These are phyloP conservation scores for Melopsittacus undulatus DNA, from an alignment of 2,797 vertebrate genomes.

Conservation along the genomic window DNA sequence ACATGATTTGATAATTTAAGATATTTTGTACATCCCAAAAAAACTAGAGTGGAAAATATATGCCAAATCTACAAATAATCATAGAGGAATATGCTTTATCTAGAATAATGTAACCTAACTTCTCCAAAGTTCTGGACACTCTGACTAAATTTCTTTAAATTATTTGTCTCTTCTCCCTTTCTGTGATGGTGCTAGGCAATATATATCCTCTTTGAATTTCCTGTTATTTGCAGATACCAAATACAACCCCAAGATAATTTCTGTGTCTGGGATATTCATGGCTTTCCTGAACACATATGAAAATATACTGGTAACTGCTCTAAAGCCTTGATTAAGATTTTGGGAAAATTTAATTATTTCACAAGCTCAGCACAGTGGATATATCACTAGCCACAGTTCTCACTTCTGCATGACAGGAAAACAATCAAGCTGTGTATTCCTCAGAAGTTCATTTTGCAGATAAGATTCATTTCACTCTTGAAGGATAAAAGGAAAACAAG, in stretches of 20 bases:
- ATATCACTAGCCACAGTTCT: not conserved
- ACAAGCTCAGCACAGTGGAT: not conserved
- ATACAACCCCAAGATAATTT: not conserved
- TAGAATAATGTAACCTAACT: not conserved
- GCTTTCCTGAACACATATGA: not conserved
- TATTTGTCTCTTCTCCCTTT: not conserved
- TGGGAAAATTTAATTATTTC: not conserved
- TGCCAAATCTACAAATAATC: not conserved
- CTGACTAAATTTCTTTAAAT: not conserved
- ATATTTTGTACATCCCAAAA: not conserved
- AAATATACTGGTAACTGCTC: not conserved
- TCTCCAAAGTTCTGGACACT: not conserved
- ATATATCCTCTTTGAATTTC: not conserved
- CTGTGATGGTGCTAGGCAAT: not conserved
- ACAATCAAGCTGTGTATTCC: not conserved
- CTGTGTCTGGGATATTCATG: not conserved
- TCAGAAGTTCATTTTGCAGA: not conserved
- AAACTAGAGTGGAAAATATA: not conserved
- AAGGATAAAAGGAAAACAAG: not conserved
- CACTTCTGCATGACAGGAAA: not conserved
- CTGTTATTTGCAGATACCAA: not conserved
- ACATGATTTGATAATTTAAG: not conserved
- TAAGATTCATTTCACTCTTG: not conserved
- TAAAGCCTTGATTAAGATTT: not conserved
- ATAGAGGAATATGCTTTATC: not conserved